A percentile compares a stretch with the other conserved stretches of the same genome.
These are phyloP conservation scores for Eufriesea mexicana DNA, from an alignment of 1,140 invertebrate genomes.

Conservation along the genomic window DNA sequence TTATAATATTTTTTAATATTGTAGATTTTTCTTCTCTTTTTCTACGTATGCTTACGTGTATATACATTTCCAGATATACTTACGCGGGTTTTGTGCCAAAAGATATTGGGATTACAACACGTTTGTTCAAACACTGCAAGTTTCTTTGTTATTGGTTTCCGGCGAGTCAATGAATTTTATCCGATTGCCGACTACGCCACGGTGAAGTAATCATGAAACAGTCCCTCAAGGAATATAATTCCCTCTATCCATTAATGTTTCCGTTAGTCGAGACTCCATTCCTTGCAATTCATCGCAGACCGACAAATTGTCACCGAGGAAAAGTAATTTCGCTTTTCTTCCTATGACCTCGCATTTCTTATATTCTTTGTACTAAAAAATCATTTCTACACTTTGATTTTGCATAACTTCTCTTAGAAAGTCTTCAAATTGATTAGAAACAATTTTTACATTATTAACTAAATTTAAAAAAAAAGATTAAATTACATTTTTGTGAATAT, in stretches of 20 bases:
- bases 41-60: no score
- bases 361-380: not conserved
- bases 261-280: not conserved
- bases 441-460: no score
- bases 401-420: not conserved
- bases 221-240: slow-evolving; percentile 9
- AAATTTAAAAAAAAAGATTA: not conserved
- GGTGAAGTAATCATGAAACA: slow-evolving; percentile 1
- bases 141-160: not conserved
- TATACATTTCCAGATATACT: no score
- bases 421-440: no score
- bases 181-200: not conserved
- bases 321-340: slow-evolving; percentile 21
- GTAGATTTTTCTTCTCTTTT: not conserved
- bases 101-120: not conserved
- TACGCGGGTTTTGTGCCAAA: not conserved
- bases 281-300: slow-evolving; percentile 25
- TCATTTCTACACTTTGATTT: not conserved
- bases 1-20: not conserved
- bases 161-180: slow-evolving; percentile 11
- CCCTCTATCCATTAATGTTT: slow-evolving; percentile 4
- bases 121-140: not conserved
- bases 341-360: not conserved
- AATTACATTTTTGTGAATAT: not conserved
- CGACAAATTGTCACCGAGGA: not conserved